Evolutionary conservation across 2,113 vertebrate genomes (phyloP).

Genomic region (Ursus arctos): DNA sequence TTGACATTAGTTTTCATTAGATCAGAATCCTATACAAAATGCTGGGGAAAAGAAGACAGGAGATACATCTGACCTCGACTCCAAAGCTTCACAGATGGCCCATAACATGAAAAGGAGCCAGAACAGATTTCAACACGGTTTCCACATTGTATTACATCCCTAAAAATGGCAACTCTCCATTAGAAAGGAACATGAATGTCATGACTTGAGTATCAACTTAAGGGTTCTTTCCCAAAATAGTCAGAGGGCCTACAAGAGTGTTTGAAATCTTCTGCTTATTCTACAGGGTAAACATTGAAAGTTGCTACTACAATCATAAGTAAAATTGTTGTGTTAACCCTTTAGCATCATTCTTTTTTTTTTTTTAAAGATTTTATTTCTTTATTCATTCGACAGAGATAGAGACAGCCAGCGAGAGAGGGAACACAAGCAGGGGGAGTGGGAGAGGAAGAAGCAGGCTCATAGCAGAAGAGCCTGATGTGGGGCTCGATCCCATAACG

Average conservation of each 20-base stretch:
- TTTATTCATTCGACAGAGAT: no score
- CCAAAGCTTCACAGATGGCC: background rate
- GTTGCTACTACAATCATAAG: background rate
- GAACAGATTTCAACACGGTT: background rate
- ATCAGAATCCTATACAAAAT: background rate
- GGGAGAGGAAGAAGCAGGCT: no score
- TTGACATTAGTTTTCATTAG: background rate
- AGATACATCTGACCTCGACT: background rate
- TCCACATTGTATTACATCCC: background rate
- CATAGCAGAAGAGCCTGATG: no score
- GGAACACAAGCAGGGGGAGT: no score
- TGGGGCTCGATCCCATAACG: no score
- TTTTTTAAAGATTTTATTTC: no score
- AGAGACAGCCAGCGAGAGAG: no score
- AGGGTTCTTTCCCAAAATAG: background rate
- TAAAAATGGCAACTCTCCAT: background rate
- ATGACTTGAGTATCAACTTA: background rate
- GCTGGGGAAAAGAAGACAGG: background rate
- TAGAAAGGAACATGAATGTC: background rate
- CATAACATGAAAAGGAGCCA: background rate
- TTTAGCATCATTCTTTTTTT: background rate
- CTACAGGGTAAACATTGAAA: background rate
- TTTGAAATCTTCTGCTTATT: conserved; percentile 3
- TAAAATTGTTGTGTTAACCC: background rate
- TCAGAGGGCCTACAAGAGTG: background rate